phyloP scores from a whole-genome alignment of 2,888 invertebrate genomes.

The Aphrophora alni region DNA sequence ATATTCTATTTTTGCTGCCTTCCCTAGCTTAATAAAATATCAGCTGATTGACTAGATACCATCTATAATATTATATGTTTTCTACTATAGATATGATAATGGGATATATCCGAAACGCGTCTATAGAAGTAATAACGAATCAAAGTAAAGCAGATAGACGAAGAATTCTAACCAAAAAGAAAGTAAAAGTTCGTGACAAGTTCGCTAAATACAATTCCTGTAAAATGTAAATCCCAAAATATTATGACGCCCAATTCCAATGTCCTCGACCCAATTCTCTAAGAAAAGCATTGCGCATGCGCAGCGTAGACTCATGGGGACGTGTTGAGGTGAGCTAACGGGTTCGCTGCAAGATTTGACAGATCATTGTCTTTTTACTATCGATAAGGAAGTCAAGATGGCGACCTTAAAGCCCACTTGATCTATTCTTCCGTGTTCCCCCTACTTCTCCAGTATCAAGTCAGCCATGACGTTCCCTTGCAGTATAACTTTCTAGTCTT shows the following conservation, averaged over 20 bases:
- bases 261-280: background rate
- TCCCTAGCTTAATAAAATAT: no score
- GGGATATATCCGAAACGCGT: no score
- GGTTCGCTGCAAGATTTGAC: background rate
- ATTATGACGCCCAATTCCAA: background rate
- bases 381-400: constrained; percentile 2
- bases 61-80: no score
- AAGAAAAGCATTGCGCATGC: background rate
- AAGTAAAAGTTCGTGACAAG: no score
- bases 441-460: background rate
- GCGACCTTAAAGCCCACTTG: background rate
- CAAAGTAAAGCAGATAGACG: no score
- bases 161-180: no score
- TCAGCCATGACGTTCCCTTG: background rate
- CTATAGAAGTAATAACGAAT: no score
- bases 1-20: no score
- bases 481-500: background rate
- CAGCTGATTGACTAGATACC: no score
- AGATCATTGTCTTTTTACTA: constrained; percentile 6
- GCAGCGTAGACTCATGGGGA: background rate
- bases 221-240: background rate
- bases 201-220: no score
- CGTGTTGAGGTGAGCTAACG: background rate
- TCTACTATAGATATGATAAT: no score
- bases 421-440: background rate